phyloP scores from a whole-genome alignment of 2,888 invertebrate genomes.

The Melanchra persicariae region DNA sequence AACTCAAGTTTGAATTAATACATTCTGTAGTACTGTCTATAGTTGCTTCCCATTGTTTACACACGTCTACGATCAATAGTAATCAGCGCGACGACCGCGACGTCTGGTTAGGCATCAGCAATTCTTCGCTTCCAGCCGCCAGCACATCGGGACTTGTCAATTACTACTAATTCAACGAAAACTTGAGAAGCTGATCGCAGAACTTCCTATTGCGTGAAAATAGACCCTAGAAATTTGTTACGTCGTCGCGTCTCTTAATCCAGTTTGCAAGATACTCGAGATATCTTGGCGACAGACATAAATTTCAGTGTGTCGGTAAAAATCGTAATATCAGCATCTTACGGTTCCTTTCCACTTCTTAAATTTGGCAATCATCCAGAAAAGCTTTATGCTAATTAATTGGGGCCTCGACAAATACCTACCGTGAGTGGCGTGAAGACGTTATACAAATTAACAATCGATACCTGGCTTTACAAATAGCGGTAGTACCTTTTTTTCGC shows the following conservation, averaged over 20 bases:
- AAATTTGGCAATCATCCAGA: slow-evolving; percentile 78
- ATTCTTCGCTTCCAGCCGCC: slow-evolving; percentile 14
- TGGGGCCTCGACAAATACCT: slow-evolving; percentile 43
- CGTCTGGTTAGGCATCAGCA: slow-evolving; percentile 9
- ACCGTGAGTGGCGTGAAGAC: slow-evolving; percentile 27
- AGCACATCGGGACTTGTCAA: slow-evolving; percentile 31
- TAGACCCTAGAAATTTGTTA: slow-evolving; percentile 4
- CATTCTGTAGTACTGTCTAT: slow-evolving; percentile 21
- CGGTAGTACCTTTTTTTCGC: no score
- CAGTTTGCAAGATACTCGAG: slow-evolving; percentile 17
- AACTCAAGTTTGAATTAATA: slow-evolving; percentile 3
- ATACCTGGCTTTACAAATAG: slow-evolving; percentile 23
- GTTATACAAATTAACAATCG: slow-evolving; percentile 39
- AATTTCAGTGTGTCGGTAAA: slow-evolving; percentile 49
- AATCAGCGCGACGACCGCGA: slow-evolving; percentile 24
- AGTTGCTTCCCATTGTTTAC: slow-evolving; percentile 28
- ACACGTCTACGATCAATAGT: slow-evolving; percentile 43
- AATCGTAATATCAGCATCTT: slow-evolving; percentile 37
- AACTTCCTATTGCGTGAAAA: slow-evolving; percentile 18
- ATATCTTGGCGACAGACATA: slow-evolving; percentile 28
- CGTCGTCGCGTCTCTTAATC: slow-evolving; percentile 16
- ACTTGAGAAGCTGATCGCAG: slow-evolving; percentile 40
- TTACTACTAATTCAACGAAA: slow-evolving; percentile 41
- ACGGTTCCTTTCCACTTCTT: slow-evolving; percentile 56
- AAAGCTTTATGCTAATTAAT: slow-evolving; percentile 80